A percentile compares a stretch with the other conserved stretches of the same genome.
Evolutionary conservation across 2,888 invertebrate species (phyloP).

Genomic region (Bembecia ichneumoniformis): DNA sequence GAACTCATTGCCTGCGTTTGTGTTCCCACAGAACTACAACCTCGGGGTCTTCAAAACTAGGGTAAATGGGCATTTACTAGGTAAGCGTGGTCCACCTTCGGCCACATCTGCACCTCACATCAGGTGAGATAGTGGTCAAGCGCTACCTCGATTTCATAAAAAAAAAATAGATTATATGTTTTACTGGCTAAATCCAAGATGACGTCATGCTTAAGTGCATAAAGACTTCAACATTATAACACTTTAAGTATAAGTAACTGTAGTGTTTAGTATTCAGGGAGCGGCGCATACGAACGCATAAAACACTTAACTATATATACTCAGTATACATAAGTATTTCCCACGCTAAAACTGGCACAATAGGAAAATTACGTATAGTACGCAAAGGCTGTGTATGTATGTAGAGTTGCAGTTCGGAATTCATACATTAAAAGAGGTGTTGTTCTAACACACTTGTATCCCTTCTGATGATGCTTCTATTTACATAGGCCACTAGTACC

Average conservation of each 20-base stretch:
- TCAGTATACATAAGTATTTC: slow-evolving; percentile 3
- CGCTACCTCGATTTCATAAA: too few species aligned
- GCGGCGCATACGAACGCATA: slow-evolving; percentile 3
- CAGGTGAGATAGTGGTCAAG: too few species aligned
- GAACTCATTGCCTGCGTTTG: too few species aligned
- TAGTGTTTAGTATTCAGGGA: slow-evolving; percentile 12
- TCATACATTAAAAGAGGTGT: too few species aligned
- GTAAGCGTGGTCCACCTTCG: too few species aligned
- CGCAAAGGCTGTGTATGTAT: slow-evolving; percentile 13
- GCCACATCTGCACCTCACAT: too few species aligned
- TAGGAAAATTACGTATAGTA: slow-evolving; percentile 45
- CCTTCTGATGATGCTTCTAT: not conserved
- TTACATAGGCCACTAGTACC: not conserved
- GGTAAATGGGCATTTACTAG: too few species aligned
- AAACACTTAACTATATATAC: not conserved
- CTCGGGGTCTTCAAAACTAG: too few species aligned
- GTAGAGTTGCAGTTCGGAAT: slow-evolving; percentile 22
- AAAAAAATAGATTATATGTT: too few species aligned
- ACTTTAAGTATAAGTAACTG: not conserved
- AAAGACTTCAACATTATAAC: not conserved
- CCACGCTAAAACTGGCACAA: slow-evolving; percentile 31
- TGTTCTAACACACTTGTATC: not conserved
- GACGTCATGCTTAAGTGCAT: not conserved
- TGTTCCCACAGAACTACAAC: too few species aligned
- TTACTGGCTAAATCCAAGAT: too few species aligned